phyloP scores from a whole-genome alignment of 2,113 vertebrate genomes.

The Paramormyrops kingsleyae region DNA sequence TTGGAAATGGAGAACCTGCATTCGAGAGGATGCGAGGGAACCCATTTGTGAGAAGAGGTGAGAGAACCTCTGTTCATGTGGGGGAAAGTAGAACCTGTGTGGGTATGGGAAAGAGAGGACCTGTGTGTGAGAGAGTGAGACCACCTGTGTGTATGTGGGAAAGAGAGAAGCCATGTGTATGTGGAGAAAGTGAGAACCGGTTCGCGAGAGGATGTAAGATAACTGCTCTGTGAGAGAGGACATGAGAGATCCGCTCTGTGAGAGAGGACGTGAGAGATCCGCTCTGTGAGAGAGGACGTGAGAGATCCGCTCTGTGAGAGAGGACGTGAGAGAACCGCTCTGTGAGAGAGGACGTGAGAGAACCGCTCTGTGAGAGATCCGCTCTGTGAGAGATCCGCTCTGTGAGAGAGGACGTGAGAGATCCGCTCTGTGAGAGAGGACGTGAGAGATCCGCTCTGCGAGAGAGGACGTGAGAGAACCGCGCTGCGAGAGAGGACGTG shows the following conservation, averaged over 20 bases:
- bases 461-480: no score
- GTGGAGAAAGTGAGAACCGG: neutral
- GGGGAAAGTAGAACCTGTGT: neutral
- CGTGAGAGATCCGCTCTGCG: no score
- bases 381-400: no score
- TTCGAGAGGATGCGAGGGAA: neutral
- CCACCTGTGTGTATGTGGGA: neutral
- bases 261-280: no score
- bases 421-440: neutral
- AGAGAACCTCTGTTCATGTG: neutral
- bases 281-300: neutral
- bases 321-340: no score
- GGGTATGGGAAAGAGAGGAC: neutral
- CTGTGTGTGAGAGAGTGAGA: neutral
- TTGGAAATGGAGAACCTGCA: neutral
- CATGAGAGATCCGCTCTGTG: no score
- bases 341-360: neutral
- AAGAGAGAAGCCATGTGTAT: no score
- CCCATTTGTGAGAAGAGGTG: neutral
- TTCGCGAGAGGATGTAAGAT: no score
- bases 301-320: no score
- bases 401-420: no score
- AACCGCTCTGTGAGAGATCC: no score
- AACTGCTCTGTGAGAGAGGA: no score
- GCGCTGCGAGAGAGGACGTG: neutral